A percentile compares a stretch with the other conserved stretches of the same genome.
These are phyloP conservation scores for Troilus luridus DNA, from an alignment of 2,888 invertebrate species.

Conservation along the genomic window DNA sequence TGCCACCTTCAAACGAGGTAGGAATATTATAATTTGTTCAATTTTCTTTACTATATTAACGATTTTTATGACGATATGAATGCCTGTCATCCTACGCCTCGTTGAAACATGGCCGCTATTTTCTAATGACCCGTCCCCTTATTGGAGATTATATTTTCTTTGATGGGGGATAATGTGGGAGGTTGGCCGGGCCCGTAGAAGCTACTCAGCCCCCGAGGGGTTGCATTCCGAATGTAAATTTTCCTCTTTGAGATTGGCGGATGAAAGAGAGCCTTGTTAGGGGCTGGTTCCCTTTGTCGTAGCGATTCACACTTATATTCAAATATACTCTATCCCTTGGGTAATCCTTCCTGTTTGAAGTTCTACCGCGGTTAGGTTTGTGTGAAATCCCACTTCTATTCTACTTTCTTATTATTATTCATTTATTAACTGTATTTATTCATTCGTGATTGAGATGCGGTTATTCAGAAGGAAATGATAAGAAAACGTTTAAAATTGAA, in stretches of 20 bases:
- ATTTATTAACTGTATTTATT: neutral
- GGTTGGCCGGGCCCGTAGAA: neutral
- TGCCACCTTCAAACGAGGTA: too few species aligned
- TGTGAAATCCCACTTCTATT: neutral
- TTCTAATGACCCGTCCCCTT: neutral
- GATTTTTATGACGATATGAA: neutral
- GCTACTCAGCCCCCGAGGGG: neutral
- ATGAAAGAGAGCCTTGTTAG: constrained; percentile 38
- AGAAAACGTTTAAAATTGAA: neutral
- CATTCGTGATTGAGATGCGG: neutral
- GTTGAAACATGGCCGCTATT: neutral
- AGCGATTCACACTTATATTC: constrained; percentile 49
- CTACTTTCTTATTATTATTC: neutral
- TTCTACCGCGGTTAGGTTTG: neutral
- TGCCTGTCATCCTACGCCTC: neutral
- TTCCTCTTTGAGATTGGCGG: constrained; percentile 45
- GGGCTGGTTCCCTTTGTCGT: neutral
- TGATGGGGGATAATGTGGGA: neutral
- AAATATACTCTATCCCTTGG: constrained; percentile 42
- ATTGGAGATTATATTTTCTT: neutral
- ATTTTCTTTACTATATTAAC: too few species aligned
- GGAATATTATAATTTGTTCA: too few species aligned
- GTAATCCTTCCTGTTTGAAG: constrained; percentile 45
- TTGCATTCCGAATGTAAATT: constrained; percentile 49
- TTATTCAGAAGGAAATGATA: neutral